Base-by-base conservation (phyloP, 2,797 vertebrate genomes). In the Helarctos malayanus region DNA sequence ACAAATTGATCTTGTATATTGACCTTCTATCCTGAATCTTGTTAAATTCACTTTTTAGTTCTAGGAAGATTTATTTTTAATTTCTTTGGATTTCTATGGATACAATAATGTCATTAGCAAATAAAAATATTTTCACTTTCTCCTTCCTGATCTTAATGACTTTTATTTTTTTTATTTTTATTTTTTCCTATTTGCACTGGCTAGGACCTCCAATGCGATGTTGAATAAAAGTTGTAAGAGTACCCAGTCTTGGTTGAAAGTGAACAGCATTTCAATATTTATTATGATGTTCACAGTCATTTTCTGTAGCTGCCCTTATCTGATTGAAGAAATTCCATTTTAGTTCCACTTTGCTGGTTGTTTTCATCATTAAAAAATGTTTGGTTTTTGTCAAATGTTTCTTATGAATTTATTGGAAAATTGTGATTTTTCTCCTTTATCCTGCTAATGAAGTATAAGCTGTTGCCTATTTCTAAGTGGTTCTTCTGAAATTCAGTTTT, bases 71-170 rank as follows among this genome's bases (percentile, higher is more conserved):
- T 54, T 87, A 41, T 45, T 15, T 32, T 38, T 7, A 27, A 80
- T 85, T 86, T 91, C 45, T 92, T 94, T 83, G n/a, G 5, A 76
- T 19, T 87, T 38, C 54, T 49, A 81, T 73, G 32, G 27, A 73
- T 19, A 91, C 11, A 87, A 25, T 61, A 38, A 86, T 79, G 32
- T 79, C 21, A 54, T 25, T 23, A 14, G 13, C 29, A 94, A 96
- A 73, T 49, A 56, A 73, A 89, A 95, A n/a, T 52, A 45, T 41
- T 96, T 89, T 80, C 38, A 11, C 19, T 80, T 85, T 14, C 47
- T 93, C 7, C 49, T 91, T 85, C 45, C 21, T 73, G 21, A 83
- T 38, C 52, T 45, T 80, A 63, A 32, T 82, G 47, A 0, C 25
- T 78, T 89, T 85, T 78, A 54, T 45, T 90, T 84, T 3, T 90